Evolutionary conservation across 2,113 vertebrate genomes (phyloP).

Genomic region (Lophotis ruficrista): DNA sequence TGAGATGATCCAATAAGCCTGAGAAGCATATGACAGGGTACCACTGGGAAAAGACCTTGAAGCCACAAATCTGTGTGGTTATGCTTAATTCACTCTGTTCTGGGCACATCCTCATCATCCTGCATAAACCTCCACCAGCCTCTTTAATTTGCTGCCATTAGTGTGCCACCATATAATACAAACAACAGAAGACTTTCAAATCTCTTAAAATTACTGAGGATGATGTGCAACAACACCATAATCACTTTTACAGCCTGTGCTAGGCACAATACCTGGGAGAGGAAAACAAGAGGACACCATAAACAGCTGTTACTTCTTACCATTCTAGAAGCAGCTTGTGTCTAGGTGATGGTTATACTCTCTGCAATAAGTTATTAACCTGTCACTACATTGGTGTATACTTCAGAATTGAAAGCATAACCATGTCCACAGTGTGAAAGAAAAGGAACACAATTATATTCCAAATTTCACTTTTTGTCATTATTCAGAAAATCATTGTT

Average conservation of each 20-base stretch:
- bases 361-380: not conserved
- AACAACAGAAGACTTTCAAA: not conserved
- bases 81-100: not conserved
- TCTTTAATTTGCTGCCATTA: not conserved
- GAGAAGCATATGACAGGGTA: not conserved
- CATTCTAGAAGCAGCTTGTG: not conserved
- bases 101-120: not conserved
- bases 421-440: not conserved
- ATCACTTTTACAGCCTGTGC: not conserved
- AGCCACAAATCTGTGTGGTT: not conserved
- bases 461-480: not conserved
- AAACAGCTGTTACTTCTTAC: not conserved
- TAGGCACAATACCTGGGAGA: not conserved
- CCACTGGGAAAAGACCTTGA: not conserved
- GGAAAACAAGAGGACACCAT: not conserved
- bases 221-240: not conserved
- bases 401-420: not conserved
- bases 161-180: not conserved
- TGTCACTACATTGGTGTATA: not conserved
- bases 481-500: not conserved
- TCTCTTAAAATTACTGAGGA: not conserved
- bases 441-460: not conserved
- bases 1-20: not conserved
- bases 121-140: not conserved
- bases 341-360: not conserved